Evolutionary conservation across 1,140 invertebrate genomes (phyloP), one percentile per base, ranked within the genome.

Genomic region (Diachasma alloeum): DNA sequence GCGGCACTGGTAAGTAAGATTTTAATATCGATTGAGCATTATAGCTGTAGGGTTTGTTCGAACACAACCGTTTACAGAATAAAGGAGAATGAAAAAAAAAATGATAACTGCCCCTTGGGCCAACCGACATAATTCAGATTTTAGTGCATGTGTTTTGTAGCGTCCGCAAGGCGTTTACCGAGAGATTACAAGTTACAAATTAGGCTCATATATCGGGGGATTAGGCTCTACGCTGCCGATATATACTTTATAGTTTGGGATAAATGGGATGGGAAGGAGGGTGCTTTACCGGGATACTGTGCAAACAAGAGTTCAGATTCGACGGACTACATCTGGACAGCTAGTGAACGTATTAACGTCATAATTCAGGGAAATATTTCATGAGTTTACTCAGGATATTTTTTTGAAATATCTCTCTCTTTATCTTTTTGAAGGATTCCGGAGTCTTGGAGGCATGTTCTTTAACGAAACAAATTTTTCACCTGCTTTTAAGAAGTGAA

Each of bases 111-210:
- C 9, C 13, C 31, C 22, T 67, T 72, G 31, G n/a, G 19, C 48
- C 17, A 11, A 24, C 48, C 19, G 42, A 75, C 72, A 76, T 86
- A 84, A 86, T 81, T 86, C 84, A 84, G 72, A 82, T 68, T 83
- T 82, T 26, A 63, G 59, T 26, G 22, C 11, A 26, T 63, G 22
- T 26, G 11, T 63, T 63, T 63, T 63, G 24, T 63, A 5, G 22
- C 19, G 84, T 82, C 56, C 56, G 77, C 63, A 48, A 53, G 44
- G 72, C 69, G 56, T 82, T 83, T 85, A 71, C 73, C 15, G 11
- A 78, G 77, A 85, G 84, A 85, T 85, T 83, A 85, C 83, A 81
- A 80, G 79, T 83, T 85, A 86, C 80, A 85, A 86, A 86, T 81
- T 83, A 86, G 82, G 15, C 75, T 81, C 78, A 86, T 86, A 86